phyloP scores from a whole-genome alignment of 1,140 invertebrate genomes.

The Papilio helenus region DNA sequence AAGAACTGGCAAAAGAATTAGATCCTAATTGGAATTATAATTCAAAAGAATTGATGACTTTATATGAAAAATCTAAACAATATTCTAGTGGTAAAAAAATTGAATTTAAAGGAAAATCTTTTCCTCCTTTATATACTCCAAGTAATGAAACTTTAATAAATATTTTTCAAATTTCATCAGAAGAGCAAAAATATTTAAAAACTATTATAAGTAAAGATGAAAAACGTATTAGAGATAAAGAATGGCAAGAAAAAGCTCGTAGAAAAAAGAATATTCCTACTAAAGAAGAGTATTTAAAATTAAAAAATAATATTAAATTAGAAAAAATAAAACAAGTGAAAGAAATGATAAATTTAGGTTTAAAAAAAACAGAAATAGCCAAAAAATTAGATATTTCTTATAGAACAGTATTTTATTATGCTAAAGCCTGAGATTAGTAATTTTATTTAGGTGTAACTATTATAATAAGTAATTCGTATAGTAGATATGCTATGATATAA shows the following conservation, averaged over 20 bases:
- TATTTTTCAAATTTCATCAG: slow-evolving; percentile 12
- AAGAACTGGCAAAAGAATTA: too few relatives aligned
- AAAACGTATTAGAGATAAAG: slow-evolving; percentile 12
- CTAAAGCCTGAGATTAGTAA: slow-evolving; percentile 11
- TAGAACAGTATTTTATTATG: slow-evolving; percentile 12
- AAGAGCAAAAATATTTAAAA: slow-evolving; percentile 12
- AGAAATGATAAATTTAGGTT: slow-evolving; percentile 12
- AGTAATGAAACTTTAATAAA: slow-evolving; percentile 12
- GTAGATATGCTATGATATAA: slow-evolving; percentile 12
- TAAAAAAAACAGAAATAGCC: slow-evolving; percentile 12
- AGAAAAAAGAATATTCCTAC: slow-evolving; percentile 12
- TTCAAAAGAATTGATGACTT: too few relatives aligned
- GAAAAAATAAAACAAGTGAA: slow-evolving; percentile 12
- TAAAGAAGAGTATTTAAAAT: slow-evolving; percentile 12
- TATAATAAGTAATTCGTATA: slow-evolving; percentile 12
- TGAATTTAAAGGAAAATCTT: slow-evolving; percentile 12
- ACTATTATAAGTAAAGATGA: slow-evolving; percentile 12
- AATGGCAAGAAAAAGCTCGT: slow-evolving; percentile 11
- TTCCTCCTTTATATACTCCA: slow-evolving; percentile 11
- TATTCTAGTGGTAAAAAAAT: slow-evolving; percentile 12
- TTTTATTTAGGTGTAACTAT: slow-evolving; percentile 12
- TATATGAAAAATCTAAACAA: slow-evolving; percentile 12
- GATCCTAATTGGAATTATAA: too few relatives aligned
- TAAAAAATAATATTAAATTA: slow-evolving; percentile 13
- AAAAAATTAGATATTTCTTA: slow-evolving; percentile 13